phyloP scores from a whole-genome alignment of 2,797 vertebrate species.

The Falco rusticolus region DNA sequence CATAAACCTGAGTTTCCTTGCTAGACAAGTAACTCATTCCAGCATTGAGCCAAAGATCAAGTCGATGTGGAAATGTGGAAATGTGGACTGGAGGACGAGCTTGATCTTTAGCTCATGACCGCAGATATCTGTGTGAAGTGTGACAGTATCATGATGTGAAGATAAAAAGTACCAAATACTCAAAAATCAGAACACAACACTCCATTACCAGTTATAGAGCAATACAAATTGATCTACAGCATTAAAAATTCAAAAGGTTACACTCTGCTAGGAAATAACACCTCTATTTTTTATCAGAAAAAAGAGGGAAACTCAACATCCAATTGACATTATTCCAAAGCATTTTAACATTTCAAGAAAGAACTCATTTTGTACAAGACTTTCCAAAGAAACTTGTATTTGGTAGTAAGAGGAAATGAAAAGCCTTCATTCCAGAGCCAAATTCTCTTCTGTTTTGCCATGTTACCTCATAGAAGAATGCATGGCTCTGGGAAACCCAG shows the following conservation, averaged over 20 bases:
- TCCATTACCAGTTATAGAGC: neutral
- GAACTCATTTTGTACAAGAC: neutral
- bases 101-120: neutral
- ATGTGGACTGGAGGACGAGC: neutral
- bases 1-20: neutral
- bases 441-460: neutral
- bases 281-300: neutral
- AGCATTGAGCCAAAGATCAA: neutral
- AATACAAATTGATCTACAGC: neutral
- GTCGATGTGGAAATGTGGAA: neutral
- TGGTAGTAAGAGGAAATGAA: neutral
- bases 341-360: neutral
- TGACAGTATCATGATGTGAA: neutral
- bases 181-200: neutral
- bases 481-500: neutral
- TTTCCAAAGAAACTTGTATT: neutral
- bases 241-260: neutral
- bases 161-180: neutral
- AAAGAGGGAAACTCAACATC: neutral
- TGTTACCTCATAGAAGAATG: neutral
- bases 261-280: neutral
- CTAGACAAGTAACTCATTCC: neutral
- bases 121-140: neutral
- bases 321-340: neutral
- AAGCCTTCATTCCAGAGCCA: neutral